Evolutionary conservation across 2,113 vertebrate genomes (phyloP).

Genomic region (Rhegmatorhina hoffmannsi): DNA sequence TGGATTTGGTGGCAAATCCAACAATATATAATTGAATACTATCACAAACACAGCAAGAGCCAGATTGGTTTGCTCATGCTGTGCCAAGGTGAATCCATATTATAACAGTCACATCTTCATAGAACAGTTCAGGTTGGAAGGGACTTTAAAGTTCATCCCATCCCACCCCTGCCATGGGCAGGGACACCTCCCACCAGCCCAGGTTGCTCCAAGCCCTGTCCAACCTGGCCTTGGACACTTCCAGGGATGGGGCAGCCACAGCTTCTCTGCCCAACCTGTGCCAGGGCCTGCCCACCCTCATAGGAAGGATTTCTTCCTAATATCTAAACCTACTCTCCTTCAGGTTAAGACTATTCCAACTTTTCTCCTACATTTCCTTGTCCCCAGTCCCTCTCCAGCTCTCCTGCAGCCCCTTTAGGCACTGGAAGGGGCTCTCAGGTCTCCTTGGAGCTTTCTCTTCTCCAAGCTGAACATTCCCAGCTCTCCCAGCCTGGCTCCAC

Average conservation of each 20-base stretch:
- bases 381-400: neutral
- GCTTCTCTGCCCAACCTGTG: neutral
- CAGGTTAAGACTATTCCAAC: too few species aligned
- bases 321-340: fast-evolving
- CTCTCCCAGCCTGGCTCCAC: neutral
- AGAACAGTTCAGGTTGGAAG: neutral
- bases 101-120: neutral
- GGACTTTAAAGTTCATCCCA: neutral
- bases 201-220: fast-evolving
- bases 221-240: fast-evolving
- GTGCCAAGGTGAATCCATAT: slow-evolving; percentile 31
- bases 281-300: fast-evolving
- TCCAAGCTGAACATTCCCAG: neutral
- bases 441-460: neutral
- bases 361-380: neutral
- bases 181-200: neutral
- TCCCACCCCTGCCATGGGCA: neutral
- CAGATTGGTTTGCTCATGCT: slow-evolving; percentile 15
- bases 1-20: neutral
- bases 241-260: neutral
- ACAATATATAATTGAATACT: neutral
- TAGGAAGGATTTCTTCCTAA: neutral
- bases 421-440: fast-evolving
- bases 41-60: neutral
- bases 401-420: neutral